Percentiles rank a stretch among this genome's conserved stretches.
These are phyloP conservation scores for Phrynosoma platyrhinos DNA, from an alignment of 2,113 vertebrate species.

Conservation along the genomic window DNA sequence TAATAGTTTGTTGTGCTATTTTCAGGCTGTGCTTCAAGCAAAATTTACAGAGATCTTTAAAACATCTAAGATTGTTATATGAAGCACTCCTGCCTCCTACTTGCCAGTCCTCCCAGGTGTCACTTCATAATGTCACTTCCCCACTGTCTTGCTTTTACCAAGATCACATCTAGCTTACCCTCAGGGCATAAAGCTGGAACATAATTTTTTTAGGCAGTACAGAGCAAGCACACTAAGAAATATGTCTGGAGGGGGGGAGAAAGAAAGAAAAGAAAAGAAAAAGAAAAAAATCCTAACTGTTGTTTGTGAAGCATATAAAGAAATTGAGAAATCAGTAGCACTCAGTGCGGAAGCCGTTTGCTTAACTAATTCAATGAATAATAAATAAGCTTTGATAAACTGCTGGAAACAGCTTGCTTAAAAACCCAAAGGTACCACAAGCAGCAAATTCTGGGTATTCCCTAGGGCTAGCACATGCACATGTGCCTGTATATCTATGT, in stretches of 20 bases:
- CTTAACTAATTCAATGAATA: background rate
- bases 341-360: conserved; percentile 21
- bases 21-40: background rate
- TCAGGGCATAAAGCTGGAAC: background rate
- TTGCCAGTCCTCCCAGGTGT: background rate
- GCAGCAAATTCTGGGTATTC: background rate
- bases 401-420: background rate
- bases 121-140: too few species aligned
- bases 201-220: background rate
- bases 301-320: background rate
- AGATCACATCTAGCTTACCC: background rate
- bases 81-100: background rate
- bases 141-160: background rate
- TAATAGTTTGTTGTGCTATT: background rate
- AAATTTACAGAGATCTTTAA: background rate
- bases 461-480: background rate
- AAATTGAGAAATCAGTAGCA: background rate
- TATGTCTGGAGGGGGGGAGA: background rate
- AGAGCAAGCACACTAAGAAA: background rate
- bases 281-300: background rate
- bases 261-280: background rate
- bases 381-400: background rate
- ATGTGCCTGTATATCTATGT: background rate
- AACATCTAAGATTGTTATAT: background rate
- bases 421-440: accelerated